Conservation (phyloP, 2,888 invertebrate species). For the Phasia obesa region DNA sequence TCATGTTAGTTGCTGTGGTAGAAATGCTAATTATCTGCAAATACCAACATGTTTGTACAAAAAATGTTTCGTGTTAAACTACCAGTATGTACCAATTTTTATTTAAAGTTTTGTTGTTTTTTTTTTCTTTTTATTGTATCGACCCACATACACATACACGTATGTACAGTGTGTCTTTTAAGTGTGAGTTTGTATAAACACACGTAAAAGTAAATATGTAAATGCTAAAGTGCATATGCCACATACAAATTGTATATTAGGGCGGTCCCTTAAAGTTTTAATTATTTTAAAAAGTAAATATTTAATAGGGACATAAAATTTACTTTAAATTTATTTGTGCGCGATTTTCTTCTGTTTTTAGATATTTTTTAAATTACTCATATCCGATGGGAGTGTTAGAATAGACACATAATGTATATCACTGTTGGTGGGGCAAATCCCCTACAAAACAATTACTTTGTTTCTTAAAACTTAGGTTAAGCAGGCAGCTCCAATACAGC, state of each 20-base stretch:
- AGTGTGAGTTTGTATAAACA: background rate
- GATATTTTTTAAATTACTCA: too few species aligned
- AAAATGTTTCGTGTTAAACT: conserved; percentile 62
- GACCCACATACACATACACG: conserved; percentile 36
- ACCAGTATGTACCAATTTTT: conserved; percentile 63
- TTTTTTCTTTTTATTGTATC: background rate
- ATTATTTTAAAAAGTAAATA: too few species aligned
- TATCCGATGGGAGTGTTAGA: too few species aligned
- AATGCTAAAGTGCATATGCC: conserved; percentile 20
- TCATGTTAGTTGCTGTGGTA: conserved; percentile 44
- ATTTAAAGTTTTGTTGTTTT: conserved; percentile 38
- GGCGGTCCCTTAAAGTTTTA: background rate
- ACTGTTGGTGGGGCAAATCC: too few species aligned
- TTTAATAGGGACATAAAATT: too few species aligned
- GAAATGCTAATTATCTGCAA: conserved; percentile 67
- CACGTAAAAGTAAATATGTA: conserved; percentile 20
- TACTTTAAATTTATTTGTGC: too few species aligned
- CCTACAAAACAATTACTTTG: too few species aligned
- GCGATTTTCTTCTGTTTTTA: too few species aligned
- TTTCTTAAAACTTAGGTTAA: too few species aligned
- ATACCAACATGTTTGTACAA: conserved; percentile 40
- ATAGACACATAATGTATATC: too few species aligned
- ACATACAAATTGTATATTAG: background rate
- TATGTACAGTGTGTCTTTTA: background rate
- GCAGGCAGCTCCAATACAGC: too few species aligned